A percentile compares a stretch with the other conserved stretches of the same genome.
phyloP scores from a whole-genome alignment of 2,888 invertebrate species.

The Caenorhabditis sulstoni region DNA sequence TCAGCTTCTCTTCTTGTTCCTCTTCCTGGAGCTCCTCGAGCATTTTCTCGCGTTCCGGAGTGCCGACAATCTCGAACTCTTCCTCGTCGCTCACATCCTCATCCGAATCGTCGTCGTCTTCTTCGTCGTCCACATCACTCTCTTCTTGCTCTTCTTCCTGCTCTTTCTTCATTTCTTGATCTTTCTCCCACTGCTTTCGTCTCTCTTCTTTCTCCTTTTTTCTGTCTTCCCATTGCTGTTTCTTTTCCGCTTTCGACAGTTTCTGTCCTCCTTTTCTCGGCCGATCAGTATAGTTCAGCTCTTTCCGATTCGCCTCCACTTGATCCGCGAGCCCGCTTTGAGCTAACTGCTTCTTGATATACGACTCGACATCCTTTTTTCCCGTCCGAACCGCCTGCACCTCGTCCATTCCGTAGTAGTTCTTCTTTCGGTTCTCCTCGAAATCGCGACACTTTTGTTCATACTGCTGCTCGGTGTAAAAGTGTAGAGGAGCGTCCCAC shows the following conservation, averaged over 20 bases:
- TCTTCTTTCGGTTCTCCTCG: constrained; percentile 42
- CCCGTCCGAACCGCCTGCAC: constrained; percentile 48
- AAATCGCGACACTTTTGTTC: constrained; percentile 48
- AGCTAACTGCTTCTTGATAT: constrained; percentile 34
- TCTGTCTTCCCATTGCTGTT: constrained; percentile 24
- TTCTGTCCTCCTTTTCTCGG: constrained; percentile 31
- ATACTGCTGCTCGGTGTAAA: constrained; percentile 68
- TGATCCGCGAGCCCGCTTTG: constrained; percentile 14
- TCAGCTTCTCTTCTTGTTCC: neutral
- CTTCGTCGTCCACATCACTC: constrained; percentile 3
- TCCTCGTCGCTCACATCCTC: constrained; percentile 32
- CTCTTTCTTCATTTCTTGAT: neutral
- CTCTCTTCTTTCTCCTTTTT: constrained; percentile 8
- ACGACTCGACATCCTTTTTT: constrained; percentile 49
- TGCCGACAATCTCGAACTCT: constrained; percentile 23
- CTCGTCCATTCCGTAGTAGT: constrained; percentile 59
- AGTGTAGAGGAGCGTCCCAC: constrained; percentile 66
- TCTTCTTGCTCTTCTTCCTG: constrained; percentile 5
- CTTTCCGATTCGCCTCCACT: constrained; percentile 52
- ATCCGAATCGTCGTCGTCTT: constrained; percentile 16
- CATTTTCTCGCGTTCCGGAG: constrained; percentile 40
- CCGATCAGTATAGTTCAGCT: constrained; percentile 34
- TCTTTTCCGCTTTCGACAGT: constrained; percentile 44
- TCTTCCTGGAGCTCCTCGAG: neutral
- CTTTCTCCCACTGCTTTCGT: neutral